Percentiles rank a stretch among this genome's conserved stretches.
These are phyloP conservation scores for Edolisoma coerulescens DNA, from an alignment of 2,113 vertebrate species.

Conservation along the genomic window DNA sequence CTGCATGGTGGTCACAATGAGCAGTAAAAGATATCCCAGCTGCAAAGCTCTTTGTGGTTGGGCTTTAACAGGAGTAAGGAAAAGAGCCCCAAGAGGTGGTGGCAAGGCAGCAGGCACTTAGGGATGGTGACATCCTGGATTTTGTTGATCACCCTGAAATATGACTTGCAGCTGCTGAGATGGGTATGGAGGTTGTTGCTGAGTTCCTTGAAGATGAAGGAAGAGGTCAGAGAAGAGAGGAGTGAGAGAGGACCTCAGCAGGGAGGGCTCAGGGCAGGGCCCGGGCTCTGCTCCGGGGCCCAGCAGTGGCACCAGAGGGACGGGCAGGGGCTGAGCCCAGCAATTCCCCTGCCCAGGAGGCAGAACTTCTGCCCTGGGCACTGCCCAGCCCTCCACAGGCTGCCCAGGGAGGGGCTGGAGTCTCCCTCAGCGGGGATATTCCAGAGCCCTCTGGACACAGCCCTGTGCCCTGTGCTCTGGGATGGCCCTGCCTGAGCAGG, in stretches of 20 bases:
- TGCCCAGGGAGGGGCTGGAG: neutral
- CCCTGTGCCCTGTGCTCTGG: neutral
- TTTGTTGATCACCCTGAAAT: rapidly evolving
- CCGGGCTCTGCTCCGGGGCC: neutral
- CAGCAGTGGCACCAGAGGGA: neutral
- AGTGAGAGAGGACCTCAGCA: neutral
- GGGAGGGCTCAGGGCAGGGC: neutral
- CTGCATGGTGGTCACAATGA: neutral
- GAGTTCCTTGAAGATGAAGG: neutral
- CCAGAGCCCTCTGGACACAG: neutral
- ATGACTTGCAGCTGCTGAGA: neutral
- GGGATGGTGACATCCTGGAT: neutral
- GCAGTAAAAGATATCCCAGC: neutral
- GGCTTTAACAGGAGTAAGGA: neutral
- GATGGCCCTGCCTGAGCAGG: neutral
- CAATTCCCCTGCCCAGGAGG: neutral
- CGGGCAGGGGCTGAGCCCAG: neutral
- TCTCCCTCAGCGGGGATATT: neutral
- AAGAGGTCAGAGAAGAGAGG: neutral
- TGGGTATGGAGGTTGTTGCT: neutral
- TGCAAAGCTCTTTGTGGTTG: neutral
- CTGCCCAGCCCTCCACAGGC: neutral
- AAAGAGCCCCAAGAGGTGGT: neutral
- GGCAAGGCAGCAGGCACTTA: neutral
- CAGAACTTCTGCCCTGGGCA: neutral